Evolutionary conservation across 2,113 vertebrate genomes (phyloP), one percentile per base, ranked within the genome.

Genomic region (Sitta europaea): DNA sequence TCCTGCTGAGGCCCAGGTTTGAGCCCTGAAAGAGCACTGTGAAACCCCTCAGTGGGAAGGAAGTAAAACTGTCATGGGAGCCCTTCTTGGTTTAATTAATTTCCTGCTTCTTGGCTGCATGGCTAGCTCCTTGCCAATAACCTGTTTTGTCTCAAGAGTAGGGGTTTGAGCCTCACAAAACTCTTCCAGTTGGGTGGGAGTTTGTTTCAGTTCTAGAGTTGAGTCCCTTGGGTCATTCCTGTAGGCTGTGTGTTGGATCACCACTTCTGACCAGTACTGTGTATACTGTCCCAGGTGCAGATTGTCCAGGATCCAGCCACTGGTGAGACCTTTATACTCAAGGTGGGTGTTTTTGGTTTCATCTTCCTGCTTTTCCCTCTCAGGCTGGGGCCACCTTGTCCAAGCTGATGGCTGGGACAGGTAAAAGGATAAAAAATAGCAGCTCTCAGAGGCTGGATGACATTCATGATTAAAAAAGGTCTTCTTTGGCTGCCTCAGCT

Each of bases 321-420:
- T 38, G 99, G 98, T 86, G 98, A 98, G 85, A 99, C 97, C 17
- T 99, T 99, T 97, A 97, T 99, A 67, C 98, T 99, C 27, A 99
- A 99, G 99, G 99, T 99, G 97, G 78, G 98, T 97, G 71, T 53
- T 61, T 9, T 36, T 51, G 58, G 25, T 53, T 91, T 66, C 29
- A 35, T 78, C 71, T 76, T 11, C 62, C 36, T 87, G 35, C 35
- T 51, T 73, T 73, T 81, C 12, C 47, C 35, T 53, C n/a, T 61
- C 42, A 17, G 54, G 28, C 42, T 33, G 63, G 36, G 53, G 40
- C 40, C 45, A 85, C 31, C n/a, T 84, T 87, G 50, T 77, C 81
- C 50, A 45, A 90, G 47, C 20, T 50, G 45, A 10, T 2, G 3
- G 13, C 57, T 86, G 40, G 35, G 54, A 36, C 50, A 73, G 54